These are phyloP conservation scores for Lasioglossum marginatum DNA, from an alignment of 2,888 invertebrate genomes.

Conservation along the genomic window DNA sequence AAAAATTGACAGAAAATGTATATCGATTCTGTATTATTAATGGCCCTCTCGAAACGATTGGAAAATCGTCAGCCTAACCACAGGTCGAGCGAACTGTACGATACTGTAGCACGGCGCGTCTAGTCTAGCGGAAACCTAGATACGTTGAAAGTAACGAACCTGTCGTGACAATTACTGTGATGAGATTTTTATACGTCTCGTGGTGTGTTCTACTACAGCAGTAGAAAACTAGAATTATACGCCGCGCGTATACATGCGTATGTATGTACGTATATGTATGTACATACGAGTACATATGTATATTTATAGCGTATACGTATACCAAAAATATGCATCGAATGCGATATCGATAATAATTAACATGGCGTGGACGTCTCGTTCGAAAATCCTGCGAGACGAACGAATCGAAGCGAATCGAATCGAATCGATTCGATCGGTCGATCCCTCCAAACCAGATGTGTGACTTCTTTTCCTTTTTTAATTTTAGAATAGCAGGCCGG, in stretches of 20 bases:
- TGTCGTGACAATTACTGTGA: slow-evolving; percentile 7
- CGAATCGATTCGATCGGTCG: too few relatives aligned
- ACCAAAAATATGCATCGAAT: background rate
- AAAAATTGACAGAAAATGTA: background rate
- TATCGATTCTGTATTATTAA: background rate
- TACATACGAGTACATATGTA: too few relatives aligned
- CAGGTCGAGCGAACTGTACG: background rate
- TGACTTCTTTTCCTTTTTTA: background rate
- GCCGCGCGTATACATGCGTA: background rate
- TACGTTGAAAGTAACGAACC: background rate
- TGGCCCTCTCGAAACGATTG: background rate
- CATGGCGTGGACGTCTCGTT: background rate
- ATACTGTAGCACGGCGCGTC: background rate
- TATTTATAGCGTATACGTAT: background rate
- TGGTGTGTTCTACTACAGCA: background rate
- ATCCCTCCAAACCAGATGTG: background rate
- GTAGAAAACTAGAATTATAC: background rate
- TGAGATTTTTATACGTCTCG: background rate
- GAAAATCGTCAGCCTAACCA: background rate
- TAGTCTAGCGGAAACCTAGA: background rate
- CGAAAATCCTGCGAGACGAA: background rate
- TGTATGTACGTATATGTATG: background rate
- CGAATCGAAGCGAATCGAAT: background rate
- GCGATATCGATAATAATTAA: background rate
- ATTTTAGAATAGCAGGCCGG: background rate